Conservation (phyloP, 2,113 vertebrate species). For the Phrynocephalus versicolor region DNA sequence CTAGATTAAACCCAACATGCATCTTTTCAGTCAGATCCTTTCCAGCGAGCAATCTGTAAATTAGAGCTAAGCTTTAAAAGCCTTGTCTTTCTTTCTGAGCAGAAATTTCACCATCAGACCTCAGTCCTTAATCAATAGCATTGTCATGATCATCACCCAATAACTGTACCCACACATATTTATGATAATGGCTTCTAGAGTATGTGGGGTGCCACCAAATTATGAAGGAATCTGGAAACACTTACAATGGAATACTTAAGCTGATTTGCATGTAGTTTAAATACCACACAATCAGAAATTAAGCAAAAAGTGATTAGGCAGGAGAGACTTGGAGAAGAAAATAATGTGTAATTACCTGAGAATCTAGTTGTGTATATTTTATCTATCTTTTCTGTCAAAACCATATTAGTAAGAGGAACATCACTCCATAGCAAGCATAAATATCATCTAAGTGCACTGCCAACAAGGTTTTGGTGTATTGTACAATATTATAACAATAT, state of each 20-base stretch:
- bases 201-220: constrained; percentile 60
- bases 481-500: neutral
- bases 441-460: neutral
- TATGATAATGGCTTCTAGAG: constrained; percentile 29
- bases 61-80: constrained; percentile 45
- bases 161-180: constrained; percentile 46
- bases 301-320: constrained; percentile 17
- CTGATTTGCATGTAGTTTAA: constrained; percentile 35
- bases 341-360: neutral
- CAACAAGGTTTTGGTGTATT: neutral
- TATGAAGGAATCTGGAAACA: constrained; percentile 50
- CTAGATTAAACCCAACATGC: constrained; percentile 20
- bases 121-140: constrained; percentile 30
- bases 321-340: constrained; percentile 1
- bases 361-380: constrained; percentile 29
- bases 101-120: constrained; percentile 46
- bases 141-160: constrained; percentile 43
- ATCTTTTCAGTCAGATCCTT: constrained; percentile 31
- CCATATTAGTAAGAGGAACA: constrained; percentile 19
- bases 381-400: constrained; percentile 22
- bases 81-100: constrained; percentile 48
- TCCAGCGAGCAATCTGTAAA: constrained; percentile 24
- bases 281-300: constrained; percentile 31
- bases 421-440: neutral
- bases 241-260: constrained; percentile 23